These are phyloP conservation scores for Petromus typicus DNA, from an alignment of 2,113 vertebrate species.

Conservation along the genomic window DNA sequence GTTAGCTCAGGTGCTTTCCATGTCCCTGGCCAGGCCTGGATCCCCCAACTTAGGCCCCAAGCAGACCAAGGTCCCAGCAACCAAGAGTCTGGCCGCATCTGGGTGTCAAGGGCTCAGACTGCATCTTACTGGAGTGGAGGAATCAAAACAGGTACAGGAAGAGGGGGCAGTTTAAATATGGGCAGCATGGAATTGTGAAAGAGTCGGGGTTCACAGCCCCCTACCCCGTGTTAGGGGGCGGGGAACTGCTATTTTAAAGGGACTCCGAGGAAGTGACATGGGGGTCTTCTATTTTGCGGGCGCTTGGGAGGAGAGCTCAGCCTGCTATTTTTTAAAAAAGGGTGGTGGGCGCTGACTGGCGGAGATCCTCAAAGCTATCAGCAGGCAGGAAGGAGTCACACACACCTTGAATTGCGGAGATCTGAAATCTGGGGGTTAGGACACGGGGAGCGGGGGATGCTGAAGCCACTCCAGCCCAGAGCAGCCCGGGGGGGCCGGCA, in stretches of 20 bases:
- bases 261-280: not conserved
- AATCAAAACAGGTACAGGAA: not conserved
- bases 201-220: not conserved
- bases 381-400: no score
- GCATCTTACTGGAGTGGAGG: not conserved
- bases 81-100: not conserved
- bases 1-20: not conserved
- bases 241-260: not conserved
- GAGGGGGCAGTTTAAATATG: not conserved
- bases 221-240: not conserved
- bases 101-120: not conserved
- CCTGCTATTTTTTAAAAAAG: no score
- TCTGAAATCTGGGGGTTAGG: not conserved
- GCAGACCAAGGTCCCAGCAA: not conserved
- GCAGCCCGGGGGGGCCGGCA: not conserved
- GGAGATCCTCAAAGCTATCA: not conserved
- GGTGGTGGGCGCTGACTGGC: no score
- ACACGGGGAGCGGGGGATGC: not conserved
- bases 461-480: not conserved
- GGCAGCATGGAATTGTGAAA: not conserved
- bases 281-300: not conserved
- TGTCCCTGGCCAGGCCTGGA: not conserved
- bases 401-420: not conserved
- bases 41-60: not conserved
- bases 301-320: not conserved